These are phyloP conservation scores for Scaptomyza tumidula DNA, from an alignment of 2,888 invertebrate species.

Conservation along the genomic window DNA sequence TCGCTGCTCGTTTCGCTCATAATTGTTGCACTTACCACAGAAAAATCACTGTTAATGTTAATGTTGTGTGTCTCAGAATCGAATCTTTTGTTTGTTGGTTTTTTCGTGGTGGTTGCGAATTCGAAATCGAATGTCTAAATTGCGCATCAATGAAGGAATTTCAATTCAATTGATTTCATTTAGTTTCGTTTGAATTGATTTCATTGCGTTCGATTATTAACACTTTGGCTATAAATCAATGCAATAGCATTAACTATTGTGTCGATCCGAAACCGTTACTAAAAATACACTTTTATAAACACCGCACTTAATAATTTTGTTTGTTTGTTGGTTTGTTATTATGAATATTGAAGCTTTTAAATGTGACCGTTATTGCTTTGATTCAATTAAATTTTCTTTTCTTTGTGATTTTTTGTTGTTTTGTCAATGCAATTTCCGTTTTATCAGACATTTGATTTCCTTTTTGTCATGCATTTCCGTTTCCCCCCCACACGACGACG, in stretches of 20 bases:
- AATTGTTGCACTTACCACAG: constrained; percentile 54
- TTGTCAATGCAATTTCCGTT: constrained; percentile 53
- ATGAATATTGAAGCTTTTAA: background rate
- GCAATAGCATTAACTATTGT: constrained; percentile 36
- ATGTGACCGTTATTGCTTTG: constrained; percentile 28
- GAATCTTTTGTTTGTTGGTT: constrained; percentile 5
- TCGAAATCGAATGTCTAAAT: background rate
- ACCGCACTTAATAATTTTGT: background rate
- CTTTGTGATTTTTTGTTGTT: background rate
- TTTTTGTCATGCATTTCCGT: constrained; percentile 50
- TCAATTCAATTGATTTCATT: constrained; percentile 46
- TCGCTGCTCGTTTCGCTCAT: constrained; percentile 16
- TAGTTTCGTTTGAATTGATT: constrained; percentile 42
- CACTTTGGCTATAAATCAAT: constrained; percentile 71
- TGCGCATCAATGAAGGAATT: constrained; percentile 38
- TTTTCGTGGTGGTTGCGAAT: constrained; percentile 1
- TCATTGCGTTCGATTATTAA: constrained; percentile 57
- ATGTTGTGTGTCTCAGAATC: background rate
- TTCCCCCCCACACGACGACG: constrained; percentile 12
- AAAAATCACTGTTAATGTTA: constrained; percentile 8
- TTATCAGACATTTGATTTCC: constrained; percentile 48
- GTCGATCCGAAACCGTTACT: constrained; percentile 30
- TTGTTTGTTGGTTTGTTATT: constrained; percentile 31
- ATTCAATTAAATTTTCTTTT: constrained; percentile 44
- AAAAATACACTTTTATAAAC: constrained; percentile 23